These are phyloP conservation scores for Euura saliciscinereae DNA, from an alignment of 1,140 invertebrate species.

Conservation along the genomic window DNA sequence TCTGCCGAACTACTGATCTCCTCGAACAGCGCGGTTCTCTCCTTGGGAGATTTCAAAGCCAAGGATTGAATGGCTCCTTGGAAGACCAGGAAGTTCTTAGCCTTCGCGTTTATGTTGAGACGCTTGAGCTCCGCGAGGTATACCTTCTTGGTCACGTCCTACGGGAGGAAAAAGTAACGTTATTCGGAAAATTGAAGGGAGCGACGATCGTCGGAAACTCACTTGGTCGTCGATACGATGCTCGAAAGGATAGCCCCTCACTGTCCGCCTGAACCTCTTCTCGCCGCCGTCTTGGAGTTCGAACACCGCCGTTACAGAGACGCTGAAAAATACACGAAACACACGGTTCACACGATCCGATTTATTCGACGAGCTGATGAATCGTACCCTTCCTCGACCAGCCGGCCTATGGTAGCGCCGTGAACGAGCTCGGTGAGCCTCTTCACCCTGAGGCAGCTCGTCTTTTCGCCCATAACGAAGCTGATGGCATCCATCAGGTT, in stretches of 20 bases:
- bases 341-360: too few species aligned
- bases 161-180: slow-evolving; percentile 32
- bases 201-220: slow-evolving; percentile 3
- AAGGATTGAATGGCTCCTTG: slow-evolving; percentile 99
- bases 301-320: slow-evolving; percentile 94
- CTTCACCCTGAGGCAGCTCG: slow-evolving; percentile 92
- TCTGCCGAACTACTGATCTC: slow-evolving; percentile 96
- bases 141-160: slow-evolving; percentile 84
- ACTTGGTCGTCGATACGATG: slow-evolving; percentile 91
- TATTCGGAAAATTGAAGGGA: background rate
- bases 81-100: slow-evolving; percentile 99
- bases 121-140: slow-evolving; percentile 92
- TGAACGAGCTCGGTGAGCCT: slow-evolving; percentile 96
- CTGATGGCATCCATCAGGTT: slow-evolving; percentile 99
- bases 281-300: slow-evolving; percentile 80
- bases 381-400: slow-evolving; percentile 77
- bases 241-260: slow-evolving; percentile 92
- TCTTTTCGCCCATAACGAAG: slow-evolving; percentile 99
- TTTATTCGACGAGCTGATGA: slow-evolving; percentile 5
- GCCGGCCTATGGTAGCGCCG: slow-evolving; percentile 94
- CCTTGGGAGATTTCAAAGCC: slow-evolving; percentile 99
- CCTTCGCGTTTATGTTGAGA: slow-evolving; percentile 98
- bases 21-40: slow-evolving; percentile 96
- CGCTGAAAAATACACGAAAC: slow-evolving; percentile 59
- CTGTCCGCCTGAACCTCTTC: slow-evolving; percentile 89